A percentile compares a stretch with the other conserved stretches of the same genome.
These are phyloP conservation scores for Nemotelus pantherinus DNA, from an alignment of 2,888 invertebrate genomes.

Conservation along the genomic window DNA sequence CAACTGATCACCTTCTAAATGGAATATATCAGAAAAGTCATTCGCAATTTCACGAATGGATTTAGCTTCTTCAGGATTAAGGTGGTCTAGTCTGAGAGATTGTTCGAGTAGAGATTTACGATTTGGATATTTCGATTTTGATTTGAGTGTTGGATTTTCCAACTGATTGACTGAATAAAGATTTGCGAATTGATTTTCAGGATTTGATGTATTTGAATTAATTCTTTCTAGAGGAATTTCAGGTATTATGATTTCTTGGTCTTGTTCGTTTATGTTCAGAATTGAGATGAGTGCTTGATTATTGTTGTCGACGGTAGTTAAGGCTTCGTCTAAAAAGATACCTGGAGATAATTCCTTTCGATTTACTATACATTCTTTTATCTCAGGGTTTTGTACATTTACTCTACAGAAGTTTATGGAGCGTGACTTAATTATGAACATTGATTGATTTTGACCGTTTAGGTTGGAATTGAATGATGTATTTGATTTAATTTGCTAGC, in stretches of 20 bases:
- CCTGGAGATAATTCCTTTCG: slow-evolving; percentile 17
- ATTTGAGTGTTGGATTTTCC: no score
- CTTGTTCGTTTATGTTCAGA: slow-evolving; percentile 53
- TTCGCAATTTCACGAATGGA: no score
- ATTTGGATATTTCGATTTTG: no score
- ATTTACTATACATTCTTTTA: slow-evolving; percentile 2
- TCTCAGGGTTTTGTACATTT: slow-evolving; percentile 2
- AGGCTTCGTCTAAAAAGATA: neutral
- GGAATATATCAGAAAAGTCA: no score
- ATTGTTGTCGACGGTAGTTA: slow-evolving; percentile 7
- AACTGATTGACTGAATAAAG: no score
- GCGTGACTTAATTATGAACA: neutral
- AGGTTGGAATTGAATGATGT: neutral
- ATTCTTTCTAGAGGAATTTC: neutral
- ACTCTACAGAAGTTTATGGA: slow-evolving; percentile 12
- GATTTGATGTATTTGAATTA: no score
- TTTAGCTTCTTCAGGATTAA: no score
- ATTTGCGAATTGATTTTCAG: no score
- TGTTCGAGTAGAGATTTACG: no score
- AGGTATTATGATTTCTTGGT: slow-evolving; percentile 10
- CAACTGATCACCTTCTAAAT: no score
- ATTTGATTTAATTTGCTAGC: neutral
- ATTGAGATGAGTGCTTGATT: slow-evolving; percentile 51
- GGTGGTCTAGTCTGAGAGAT: no score
- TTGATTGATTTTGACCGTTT: neutral